A percentile compares a stretch with the other conserved stretches of the same genome.
Evolutionary conservation across 2,113 vertebrate species (phyloP).

Genomic region (Melanerpes aurifrons): DNA sequence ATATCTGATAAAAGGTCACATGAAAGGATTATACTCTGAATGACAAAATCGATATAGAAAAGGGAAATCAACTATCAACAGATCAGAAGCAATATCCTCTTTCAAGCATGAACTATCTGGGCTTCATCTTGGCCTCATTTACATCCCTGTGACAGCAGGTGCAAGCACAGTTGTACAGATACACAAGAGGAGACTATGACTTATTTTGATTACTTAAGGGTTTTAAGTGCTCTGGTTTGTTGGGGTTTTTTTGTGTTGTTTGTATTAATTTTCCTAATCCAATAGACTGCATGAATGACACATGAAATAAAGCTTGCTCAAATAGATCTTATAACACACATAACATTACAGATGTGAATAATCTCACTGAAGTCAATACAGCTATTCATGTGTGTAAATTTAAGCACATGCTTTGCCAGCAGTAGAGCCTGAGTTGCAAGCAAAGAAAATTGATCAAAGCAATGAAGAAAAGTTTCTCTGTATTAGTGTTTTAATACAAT

Average conservation of each 20-base stretch:
- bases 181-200: not conserved
- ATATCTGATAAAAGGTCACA: not conserved
- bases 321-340: not conserved
- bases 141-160: not conserved
- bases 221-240: not conserved
- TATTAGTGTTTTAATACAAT: not conserved
- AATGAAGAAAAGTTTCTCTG: not conserved
- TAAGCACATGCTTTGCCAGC: not conserved
- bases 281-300: not conserved
- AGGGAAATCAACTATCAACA: not conserved
- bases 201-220: not conserved
- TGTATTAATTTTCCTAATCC: not conserved
- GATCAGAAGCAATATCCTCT: not conserved
- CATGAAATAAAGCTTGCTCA: not conserved
- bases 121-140: not conserved
- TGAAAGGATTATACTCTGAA: not conserved
- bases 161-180: not conserved
- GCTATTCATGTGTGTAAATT: not conserved
- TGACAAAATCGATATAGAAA: not conserved
- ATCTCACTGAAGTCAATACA: not conserved
- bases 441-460: not conserved
- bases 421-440: not conserved
- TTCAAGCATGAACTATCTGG: not conserved
- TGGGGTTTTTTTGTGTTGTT: not conserved
- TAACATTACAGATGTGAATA: not conserved